Conservation (phyloP, 2,888 invertebrate genomes). For the Luperina nickerlii region DNA sequence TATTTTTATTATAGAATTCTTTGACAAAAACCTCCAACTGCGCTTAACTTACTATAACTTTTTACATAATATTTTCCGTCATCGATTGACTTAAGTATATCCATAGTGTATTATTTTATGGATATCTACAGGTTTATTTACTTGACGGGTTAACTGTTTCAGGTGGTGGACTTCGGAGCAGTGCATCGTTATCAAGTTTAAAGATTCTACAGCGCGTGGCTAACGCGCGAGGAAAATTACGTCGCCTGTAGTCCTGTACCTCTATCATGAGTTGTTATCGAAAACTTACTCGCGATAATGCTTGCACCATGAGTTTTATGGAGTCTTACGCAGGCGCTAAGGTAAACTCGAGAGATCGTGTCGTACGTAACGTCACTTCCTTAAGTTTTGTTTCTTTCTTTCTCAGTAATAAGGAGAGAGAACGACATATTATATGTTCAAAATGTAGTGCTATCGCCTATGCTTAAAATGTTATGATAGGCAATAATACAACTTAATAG, state of each 20-base stretch:
- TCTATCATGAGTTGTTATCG: no score
- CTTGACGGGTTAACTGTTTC: constrained; percentile 35
- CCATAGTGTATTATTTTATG: not conserved
- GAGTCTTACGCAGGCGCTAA: no score
- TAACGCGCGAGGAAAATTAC: constrained; percentile 8
- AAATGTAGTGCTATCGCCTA: no score
- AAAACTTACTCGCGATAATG: no score
- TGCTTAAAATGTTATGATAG: no score
- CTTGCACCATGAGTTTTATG: no score
- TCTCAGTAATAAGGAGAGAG: no score
- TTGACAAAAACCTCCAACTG: not conserved
- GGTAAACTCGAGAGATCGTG: no score
- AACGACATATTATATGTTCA: no score
- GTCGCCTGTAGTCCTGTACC: not conserved
- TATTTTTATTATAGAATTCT: not conserved
- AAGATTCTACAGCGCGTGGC: constrained; percentile 32
- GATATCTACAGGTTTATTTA: constrained; percentile 12
- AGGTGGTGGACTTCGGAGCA: constrained; percentile 45
- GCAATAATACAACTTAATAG: no score
- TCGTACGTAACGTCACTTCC: no score
- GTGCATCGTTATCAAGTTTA: constrained; percentile 43
- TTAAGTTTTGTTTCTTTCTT: no score
- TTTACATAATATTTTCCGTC: not conserved
- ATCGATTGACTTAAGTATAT: not conserved
- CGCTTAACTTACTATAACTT: not conserved